Conservation (phyloP, 2,113 vertebrate species). For the Grammomys dolichurus region DNA sequence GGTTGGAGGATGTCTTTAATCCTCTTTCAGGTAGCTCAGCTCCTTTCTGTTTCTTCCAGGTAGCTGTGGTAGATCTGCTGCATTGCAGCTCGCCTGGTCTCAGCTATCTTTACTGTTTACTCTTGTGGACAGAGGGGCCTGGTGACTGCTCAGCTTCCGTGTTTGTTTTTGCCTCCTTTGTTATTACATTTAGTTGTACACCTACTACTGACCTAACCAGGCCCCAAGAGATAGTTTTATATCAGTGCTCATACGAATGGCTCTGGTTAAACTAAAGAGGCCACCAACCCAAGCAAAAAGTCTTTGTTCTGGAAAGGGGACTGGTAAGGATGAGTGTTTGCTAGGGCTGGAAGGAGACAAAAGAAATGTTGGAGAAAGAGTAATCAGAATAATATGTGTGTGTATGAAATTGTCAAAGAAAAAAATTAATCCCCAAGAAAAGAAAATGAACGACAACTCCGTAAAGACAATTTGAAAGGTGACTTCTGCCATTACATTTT, state of each 20-base stretch:
- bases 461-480: slow-evolving; percentile 1
- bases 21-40: background rate
- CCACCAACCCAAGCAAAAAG: background rate
- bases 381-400: background rate
- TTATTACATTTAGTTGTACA: background rate
- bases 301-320: no score
- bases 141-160: background rate
- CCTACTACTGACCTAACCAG: background rate
- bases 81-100: background rate
- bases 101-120: background rate
- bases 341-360: background rate
- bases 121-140: background rate
- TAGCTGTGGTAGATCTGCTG: background rate
- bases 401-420: background rate
- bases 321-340: no score
- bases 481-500: slow-evolving; percentile 53
- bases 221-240: background rate
- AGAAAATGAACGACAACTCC: background rate
- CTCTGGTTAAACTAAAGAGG: background rate
- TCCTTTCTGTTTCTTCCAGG: background rate
- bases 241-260: background rate
- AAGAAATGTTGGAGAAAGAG: background rate
- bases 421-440: background rate
- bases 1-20: background rate
- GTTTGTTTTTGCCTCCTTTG: background rate